Conservation (phyloP, 2,888 invertebrate genomes). For the Cephus sareptanus region DNA sequence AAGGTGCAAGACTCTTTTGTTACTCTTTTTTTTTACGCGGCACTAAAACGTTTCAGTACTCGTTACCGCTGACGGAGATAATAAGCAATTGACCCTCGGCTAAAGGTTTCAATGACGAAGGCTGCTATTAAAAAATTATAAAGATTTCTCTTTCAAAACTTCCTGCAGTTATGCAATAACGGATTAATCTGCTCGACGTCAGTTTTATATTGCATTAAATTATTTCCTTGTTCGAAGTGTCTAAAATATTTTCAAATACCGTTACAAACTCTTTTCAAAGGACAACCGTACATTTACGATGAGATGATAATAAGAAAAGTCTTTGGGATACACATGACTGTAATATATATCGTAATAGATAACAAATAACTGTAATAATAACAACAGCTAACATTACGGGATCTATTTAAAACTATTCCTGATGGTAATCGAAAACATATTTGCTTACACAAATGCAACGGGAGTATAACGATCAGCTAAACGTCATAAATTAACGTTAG, state of each 20-base stretch:
- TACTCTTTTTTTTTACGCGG: constrained; percentile 26
- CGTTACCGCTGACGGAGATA: constrained; percentile 51
- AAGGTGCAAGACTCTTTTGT: background rate
- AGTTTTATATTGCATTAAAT: background rate
- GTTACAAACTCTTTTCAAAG: background rate
- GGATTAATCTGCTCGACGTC: background rate
- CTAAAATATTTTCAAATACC: background rate
- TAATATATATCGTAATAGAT: background rate
- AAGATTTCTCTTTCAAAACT: background rate
- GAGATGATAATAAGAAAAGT: background rate
- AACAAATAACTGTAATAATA: background rate
- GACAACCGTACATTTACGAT: background rate
- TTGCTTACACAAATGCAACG: constrained; percentile 23
- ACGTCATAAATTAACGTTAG: background rate
- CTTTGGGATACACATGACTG: background rate
- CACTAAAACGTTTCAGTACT: constrained; percentile 44
- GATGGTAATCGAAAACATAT: constrained; percentile 4
- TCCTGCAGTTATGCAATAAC: background rate
- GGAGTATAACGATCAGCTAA: background rate
- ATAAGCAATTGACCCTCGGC: constrained; percentile 63
- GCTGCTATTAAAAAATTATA: constrained; percentile 20
- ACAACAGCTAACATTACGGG: background rate
- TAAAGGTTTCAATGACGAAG: constrained; percentile 52
- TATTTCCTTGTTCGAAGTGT: background rate
- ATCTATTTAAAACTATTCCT: background rate